A percentile compares a stretch with the other conserved stretches of the same genome.
phyloP scores from a whole-genome alignment of 2,888 invertebrate species.

The Allygus modestus region DNA sequence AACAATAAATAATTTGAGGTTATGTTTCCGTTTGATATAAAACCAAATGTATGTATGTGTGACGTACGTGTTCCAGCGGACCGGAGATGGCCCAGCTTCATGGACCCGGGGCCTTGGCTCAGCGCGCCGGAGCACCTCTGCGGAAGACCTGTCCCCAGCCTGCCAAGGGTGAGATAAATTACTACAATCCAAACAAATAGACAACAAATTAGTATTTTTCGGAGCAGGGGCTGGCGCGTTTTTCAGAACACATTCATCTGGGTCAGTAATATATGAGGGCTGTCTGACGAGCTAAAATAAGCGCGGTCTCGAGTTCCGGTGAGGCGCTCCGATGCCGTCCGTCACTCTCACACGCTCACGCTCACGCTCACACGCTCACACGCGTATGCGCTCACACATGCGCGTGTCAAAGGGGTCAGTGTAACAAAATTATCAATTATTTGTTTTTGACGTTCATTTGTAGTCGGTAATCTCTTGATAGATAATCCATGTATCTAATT shows the following conservation, averaged over 20 bases:
- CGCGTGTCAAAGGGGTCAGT: too few relatives aligned
- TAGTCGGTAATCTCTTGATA: too few relatives aligned
- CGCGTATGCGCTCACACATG: neutral
- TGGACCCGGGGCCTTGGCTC: neutral
- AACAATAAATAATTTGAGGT: too few relatives aligned
- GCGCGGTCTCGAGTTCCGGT: slow-evolving; percentile 32
- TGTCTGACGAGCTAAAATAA: slow-evolving; percentile 53
- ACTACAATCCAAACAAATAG: slow-evolving; percentile 57
- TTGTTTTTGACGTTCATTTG: too few relatives aligned
- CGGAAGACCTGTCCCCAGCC: slow-evolving; percentile 12
- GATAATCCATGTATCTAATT: too few relatives aligned
- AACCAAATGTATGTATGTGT: too few relatives aligned
- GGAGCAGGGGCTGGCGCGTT: slow-evolving; percentile 47
- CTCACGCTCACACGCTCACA: neutral
- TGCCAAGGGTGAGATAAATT: slow-evolving; percentile 53
- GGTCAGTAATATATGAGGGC: slow-evolving; percentile 55
- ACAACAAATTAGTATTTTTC: slow-evolving; percentile 58
- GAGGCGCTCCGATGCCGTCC: neutral
- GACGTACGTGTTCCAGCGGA: slow-evolving; percentile 7
- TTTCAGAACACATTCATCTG: slow-evolving; percentile 52
- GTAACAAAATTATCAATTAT: too few relatives aligned
- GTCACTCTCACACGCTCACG: neutral
- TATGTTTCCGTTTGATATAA: too few relatives aligned
- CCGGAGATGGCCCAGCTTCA: slow-evolving; percentile 42
- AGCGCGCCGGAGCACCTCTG: neutral